phyloP scores from a whole-genome alignment of 1,140 invertebrate species.

The Danaus plexippus region DNA sequence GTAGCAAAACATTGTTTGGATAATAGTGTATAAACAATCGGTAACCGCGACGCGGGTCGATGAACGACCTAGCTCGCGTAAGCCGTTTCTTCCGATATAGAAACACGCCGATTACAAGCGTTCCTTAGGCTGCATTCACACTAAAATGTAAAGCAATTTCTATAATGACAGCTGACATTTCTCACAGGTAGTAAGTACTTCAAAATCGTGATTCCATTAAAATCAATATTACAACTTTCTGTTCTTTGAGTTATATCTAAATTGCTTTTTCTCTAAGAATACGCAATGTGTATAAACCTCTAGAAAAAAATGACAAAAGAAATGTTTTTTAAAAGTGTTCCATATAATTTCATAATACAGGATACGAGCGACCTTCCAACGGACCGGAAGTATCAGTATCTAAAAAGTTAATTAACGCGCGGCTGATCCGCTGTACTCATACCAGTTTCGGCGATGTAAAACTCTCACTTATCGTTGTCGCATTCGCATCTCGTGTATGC shows the following conservation, averaged over 20 bases:
- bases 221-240: too few relatives aligned
- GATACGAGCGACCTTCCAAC: neutral
- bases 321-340: too few relatives aligned
- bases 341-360: too few relatives aligned
- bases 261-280: too few relatives aligned
- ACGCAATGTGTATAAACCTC: too few relatives aligned
- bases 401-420: conserved; percentile 53
- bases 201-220: too few relatives aligned
- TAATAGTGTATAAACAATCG: conserved; percentile 63
- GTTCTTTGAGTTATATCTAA: too few relatives aligned
- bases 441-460: conserved; percentile 65
- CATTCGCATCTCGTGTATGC: conserved; percentile 58
- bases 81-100: conserved; percentile 30
- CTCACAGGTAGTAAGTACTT: too few relatives aligned
- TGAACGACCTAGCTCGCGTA: conserved; percentile 62
- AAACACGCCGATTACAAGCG: conserved; percentile 14
- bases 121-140: too few relatives aligned
- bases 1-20: conserved; percentile 57
- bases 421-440: conserved; percentile 42
- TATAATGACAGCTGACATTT: too few relatives aligned
- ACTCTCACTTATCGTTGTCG: conserved; percentile 68
- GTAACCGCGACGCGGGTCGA: conserved; percentile 51
- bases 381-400: conserved; percentile 55
- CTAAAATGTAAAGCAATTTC: too few relatives aligned
- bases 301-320: too few relatives aligned